phyloP scores from a whole-genome alignment of 1,140 invertebrate genomes.

The Cydia splendana region DNA sequence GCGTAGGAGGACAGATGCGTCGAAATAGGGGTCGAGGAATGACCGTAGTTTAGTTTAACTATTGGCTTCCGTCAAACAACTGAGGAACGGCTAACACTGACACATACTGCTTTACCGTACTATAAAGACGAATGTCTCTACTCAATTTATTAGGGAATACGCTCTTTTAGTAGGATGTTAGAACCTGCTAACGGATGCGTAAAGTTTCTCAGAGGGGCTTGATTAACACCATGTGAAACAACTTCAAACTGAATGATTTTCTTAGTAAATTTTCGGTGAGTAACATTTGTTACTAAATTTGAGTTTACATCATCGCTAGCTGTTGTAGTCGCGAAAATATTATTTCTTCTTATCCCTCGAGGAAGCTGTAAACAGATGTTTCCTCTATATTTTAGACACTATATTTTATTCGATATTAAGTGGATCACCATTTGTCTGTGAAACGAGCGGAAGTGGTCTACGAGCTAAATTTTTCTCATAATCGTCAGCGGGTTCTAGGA shows the following conservation, averaged over 20 bases:
- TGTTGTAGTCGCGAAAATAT: constrained; percentile 29
- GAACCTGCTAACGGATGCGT: constrained; percentile 9
- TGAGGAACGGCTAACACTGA: constrained; percentile 31
- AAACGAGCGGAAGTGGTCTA: constrained; percentile 36
- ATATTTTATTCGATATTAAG: constrained; percentile 32
- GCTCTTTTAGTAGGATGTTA: background rate
- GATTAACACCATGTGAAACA: constrained; percentile 24
- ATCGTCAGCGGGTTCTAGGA: constrained; percentile 34
- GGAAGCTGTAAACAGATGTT: constrained; percentile 33
- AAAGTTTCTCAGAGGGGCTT: background rate
- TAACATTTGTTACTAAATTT: constrained; percentile 13
- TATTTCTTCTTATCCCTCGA: constrained; percentile 26
- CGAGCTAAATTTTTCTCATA: constrained; percentile 35
- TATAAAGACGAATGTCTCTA: background rate
- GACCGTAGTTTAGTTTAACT: constrained; percentile 71
- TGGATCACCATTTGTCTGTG: constrained; percentile 34
- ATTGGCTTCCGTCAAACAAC: constrained; percentile 63
- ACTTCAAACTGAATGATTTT: constrained; percentile 11
- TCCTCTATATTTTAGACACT: constrained; percentile 31
- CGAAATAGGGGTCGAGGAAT: constrained; percentile 55
- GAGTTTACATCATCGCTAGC: constrained; percentile 12
- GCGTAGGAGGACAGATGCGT: constrained; percentile 59
- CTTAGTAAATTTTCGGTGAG: constrained; percentile 8
- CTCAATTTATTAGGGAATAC: background rate
- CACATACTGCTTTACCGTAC: background rate